phyloP scores from a whole-genome alignment of 1,140 invertebrate species.

The Babylonia areolata region DNA sequence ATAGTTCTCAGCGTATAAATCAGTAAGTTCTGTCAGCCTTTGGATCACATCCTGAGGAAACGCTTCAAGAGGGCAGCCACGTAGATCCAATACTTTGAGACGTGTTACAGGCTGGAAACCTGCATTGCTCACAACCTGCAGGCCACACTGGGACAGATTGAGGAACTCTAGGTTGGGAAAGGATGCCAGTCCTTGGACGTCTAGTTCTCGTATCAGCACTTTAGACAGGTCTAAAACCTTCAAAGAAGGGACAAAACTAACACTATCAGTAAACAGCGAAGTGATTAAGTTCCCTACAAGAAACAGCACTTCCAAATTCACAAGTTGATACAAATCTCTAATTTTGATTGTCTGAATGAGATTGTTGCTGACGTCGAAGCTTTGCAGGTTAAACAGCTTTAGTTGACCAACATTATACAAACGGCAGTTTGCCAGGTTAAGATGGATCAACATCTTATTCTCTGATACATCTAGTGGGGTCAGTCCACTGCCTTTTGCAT shows the following conservation, averaged over 20 bases:
- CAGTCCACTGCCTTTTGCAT: background rate
- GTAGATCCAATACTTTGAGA: slow-evolving; percentile 29
- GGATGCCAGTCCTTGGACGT: background rate
- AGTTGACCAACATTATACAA: background rate
- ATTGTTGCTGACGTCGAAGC: slow-evolving; percentile 27
- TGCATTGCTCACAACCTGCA: slow-evolving; percentile 17
- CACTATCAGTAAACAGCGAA: background rate
- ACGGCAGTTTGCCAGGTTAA: background rate
- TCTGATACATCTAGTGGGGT: background rate
- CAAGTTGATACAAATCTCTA: background rate
- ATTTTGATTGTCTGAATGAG: background rate
- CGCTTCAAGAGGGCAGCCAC: background rate
- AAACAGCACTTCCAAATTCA: background rate
- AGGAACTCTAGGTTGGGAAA: slow-evolving; percentile 29
- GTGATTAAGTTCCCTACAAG: background rate
- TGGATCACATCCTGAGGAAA: background rate
- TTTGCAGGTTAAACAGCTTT: slow-evolving; percentile 21
- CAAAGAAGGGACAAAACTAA: background rate
- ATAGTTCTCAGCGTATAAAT: slow-evolving; percentile 48
- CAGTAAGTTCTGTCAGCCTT: background rate
- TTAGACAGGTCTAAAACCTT: slow-evolving; percentile 27
- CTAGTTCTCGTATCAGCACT: background rate
- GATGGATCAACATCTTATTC: background rate
- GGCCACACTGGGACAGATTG: slow-evolving; percentile 36
- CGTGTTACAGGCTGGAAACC: slow-evolving; percentile 44